A percentile compares a stretch with the other conserved stretches of the same genome.
These are phyloP conservation scores for Unio delphinus DNA, from an alignment of 2,888 invertebrate species.

Conservation along the genomic window DNA sequence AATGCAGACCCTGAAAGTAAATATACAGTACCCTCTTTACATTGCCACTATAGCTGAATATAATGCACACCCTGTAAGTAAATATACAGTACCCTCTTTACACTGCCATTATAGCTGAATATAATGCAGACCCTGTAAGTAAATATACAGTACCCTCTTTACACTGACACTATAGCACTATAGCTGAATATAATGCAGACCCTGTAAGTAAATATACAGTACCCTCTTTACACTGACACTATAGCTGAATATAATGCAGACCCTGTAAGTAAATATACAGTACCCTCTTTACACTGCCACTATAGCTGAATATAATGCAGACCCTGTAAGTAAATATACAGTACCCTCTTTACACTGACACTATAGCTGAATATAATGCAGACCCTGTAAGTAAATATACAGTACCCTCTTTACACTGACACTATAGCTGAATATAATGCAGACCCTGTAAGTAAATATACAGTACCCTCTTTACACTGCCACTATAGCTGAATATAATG, in stretches of 20 bases:
- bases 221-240: slow-evolving; percentile 97
- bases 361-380: slow-evolving; percentile 92
- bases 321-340: slow-evolving; percentile 58
- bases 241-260: slow-evolving; percentile 90
- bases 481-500: slow-evolving; percentile 91
- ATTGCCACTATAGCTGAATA: slow-evolving; percentile 96
- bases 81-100: background rate
- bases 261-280: slow-evolving; percentile 53
- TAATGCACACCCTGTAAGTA: slow-evolving; percentile 76
- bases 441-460: background rate
- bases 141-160: slow-evolving; percentile 89
- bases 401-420: slow-evolving; percentile 85
- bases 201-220: slow-evolving; percentile 79
- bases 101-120: slow-evolving; percentile 94
- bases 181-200: slow-evolving; percentile 91
- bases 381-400: slow-evolving; percentile 75
- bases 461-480: slow-evolving; percentile 99
- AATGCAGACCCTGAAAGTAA: slow-evolving; percentile 79
- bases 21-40: slow-evolving; percentile 92
- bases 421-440: slow-evolving; percentile 93
- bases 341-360: slow-evolving; percentile 92
- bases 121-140: slow-evolving; percentile 76
- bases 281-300: slow-evolving; percentile 80
- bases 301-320: slow-evolving; percentile 90
- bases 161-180: slow-evolving; percentile 94